These are phyloP conservation scores for Capreolus pygargus DNA, from an alignment of 2,113 vertebrate species.

Conservation along the genomic window DNA sequence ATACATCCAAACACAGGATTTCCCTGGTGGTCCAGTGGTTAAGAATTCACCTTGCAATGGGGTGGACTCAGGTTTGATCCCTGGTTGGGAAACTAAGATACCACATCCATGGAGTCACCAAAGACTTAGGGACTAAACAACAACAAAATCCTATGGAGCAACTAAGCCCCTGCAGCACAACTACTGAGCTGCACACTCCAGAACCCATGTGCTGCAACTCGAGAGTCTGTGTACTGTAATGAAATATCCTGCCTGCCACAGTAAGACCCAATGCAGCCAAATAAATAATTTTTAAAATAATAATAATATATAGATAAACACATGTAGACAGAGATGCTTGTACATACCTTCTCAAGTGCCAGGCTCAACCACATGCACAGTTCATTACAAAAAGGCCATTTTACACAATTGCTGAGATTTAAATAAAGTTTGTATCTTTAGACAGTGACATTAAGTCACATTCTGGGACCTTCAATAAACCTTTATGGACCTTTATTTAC, in stretches of 20 bases:
- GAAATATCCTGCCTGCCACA: neutral
- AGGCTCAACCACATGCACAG: neutral
- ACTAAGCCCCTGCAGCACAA: neutral
- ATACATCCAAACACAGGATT: neutral
- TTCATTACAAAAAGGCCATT: neutral
- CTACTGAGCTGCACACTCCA: neutral
- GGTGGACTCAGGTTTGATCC: neutral
- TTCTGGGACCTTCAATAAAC: neutral
- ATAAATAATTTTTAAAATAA: neutral
- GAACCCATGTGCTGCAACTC: neutral
- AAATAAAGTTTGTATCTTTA: neutral
- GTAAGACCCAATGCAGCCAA: neutral
- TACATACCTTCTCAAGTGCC: neutral
- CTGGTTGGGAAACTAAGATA: neutral
- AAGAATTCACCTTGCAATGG: neutral
- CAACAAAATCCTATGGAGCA: neutral
- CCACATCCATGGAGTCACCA: neutral
- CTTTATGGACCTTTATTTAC: neutral
- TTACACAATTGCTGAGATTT: neutral
- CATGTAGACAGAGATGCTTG: neutral
- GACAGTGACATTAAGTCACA: neutral
- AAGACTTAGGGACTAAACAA: neutral
- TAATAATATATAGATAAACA: neutral
- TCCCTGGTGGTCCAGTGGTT: neutral
- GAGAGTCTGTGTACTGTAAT: neutral